A percentile compares a stretch with the other conserved stretches of the same genome.
Evolutionary conservation across 1,140 invertebrate genomes (phyloP).

Genomic region (Apis laboriosa): DNA sequence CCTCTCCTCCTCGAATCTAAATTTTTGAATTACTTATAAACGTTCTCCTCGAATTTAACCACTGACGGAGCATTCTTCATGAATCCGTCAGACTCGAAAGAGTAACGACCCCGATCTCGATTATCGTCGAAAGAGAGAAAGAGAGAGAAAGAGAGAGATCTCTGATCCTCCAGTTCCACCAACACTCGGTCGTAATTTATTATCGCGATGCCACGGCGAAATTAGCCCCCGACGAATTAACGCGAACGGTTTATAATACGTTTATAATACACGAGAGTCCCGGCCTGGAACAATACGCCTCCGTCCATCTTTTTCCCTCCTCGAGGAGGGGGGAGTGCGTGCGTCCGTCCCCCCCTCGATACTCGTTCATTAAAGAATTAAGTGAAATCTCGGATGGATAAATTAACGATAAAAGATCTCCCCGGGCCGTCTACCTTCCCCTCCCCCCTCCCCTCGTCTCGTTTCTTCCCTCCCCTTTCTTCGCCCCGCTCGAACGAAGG

Average conservation of each 20-base stretch:
- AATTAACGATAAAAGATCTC: conserved; percentile 54
- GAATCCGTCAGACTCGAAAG: neutral
- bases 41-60: neutral
- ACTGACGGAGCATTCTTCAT: conserved; percentile 1
- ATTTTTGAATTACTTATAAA: conserved; percentile 29
- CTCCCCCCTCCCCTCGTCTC: neutral
- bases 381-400: conserved; percentile 50
- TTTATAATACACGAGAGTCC: no score
- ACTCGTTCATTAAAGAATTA: conserved; percentile 49
- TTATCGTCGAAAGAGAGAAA: neutral
- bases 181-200: conserved; percentile 31
- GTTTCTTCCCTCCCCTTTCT: neutral
- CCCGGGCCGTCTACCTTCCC: neutral
- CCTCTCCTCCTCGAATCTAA: neutral
- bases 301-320: neutral
- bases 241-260: neutral
- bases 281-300: neutral
- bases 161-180: neutral
- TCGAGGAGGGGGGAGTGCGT: neutral
- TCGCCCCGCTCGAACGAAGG: conserved; percentile 4
- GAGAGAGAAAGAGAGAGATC: no score
- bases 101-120: neutral
- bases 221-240: conserved; percentile 27
- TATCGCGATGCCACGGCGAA: conserved; percentile 17
- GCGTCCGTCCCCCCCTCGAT: neutral